Evolutionary conservation across 2,888 invertebrate genomes (phyloP).

Genomic region (Geophilus truncorum): DNA sequence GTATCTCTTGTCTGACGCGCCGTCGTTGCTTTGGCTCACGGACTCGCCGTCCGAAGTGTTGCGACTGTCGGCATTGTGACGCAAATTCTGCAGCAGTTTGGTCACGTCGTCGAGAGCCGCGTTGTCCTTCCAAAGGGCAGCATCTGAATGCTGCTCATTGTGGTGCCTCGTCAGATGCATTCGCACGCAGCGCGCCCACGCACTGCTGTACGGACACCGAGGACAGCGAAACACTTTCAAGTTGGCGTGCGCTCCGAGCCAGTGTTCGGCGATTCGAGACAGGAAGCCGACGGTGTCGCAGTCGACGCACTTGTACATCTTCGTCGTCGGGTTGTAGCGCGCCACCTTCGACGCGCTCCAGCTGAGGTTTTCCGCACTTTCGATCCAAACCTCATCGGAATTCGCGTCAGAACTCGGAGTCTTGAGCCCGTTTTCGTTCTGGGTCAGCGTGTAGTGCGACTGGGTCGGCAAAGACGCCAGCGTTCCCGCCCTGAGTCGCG

Average conservation of each 20-base stretch:
- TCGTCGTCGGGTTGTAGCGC: constrained; percentile 69
- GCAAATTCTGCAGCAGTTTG: constrained; percentile 63
- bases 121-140: constrained; percentile 59
- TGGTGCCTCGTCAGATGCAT: constrained; percentile 68
- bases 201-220: constrained; percentile 67
- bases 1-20: constrained; percentile 57
- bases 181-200: constrained; percentile 69
- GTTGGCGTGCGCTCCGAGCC: constrained; percentile 68
- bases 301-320: constrained; percentile 67
- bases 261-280: constrained; percentile 68
- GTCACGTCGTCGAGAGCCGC: constrained; percentile 69
- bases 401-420: constrained; percentile 37
- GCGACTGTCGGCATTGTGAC: constrained; percentile 58
- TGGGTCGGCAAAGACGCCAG: background rate
- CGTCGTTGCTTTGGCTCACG: constrained; percentile 34
- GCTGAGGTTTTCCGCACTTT: constrained; percentile 64
- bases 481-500: constrained; percentile 35
- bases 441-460: background rate
- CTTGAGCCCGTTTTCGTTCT: constrained; percentile 29
- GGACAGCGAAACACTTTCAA: constrained; percentile 60
- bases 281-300: constrained; percentile 67
- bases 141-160: constrained; percentile 57
- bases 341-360: constrained; percentile 76
- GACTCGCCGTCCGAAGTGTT: constrained; percentile 54
- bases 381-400: constrained; percentile 56